Percentiles rank a stretch among this genome's conserved stretches.
These are phyloP conservation scores for Limnodromus scolopaceus DNA, from an alignment of 2,797 vertebrate species.

Conservation along the genomic window DNA sequence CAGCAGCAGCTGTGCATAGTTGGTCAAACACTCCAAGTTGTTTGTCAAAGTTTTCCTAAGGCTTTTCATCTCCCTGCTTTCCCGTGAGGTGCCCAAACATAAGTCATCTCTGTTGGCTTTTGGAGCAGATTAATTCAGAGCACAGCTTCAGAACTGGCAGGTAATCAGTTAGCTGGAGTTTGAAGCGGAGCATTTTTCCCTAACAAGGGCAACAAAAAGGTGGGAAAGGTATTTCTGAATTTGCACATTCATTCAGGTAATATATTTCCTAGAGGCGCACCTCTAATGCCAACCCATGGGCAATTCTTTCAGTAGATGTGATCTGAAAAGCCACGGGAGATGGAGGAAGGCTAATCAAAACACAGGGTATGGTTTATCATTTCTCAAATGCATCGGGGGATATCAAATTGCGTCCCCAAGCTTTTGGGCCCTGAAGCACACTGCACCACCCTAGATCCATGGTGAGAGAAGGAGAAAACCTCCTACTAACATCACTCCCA, in stretches of 20 bases:
- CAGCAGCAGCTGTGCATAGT: slow-evolving; percentile 49
- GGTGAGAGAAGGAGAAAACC: neutral
- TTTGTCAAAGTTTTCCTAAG: slow-evolving; percentile 45
- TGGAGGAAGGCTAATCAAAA: neutral
- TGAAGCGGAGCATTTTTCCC: neutral
- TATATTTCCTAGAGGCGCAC: neutral
- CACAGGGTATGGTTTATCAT: neutral
- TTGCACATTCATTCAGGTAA: neutral
- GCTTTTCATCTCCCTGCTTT: slow-evolving; percentile 56
- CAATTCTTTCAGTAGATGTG: neutral
- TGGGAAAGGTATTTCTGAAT: slow-evolving; percentile 12
- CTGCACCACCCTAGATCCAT: neutral
- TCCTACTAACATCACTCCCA: neutral
- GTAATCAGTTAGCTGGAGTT: slow-evolving; percentile 20
- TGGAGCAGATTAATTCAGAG: slow-evolving; percentile 44
- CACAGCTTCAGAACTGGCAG: slow-evolving; percentile 10
- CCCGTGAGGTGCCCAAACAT: slow-evolving; percentile 28
- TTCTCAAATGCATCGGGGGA: neutral
- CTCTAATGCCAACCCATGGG: neutral
- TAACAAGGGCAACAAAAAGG: slow-evolving; percentile 4
- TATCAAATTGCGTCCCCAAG: neutral
- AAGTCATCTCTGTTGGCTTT: slow-evolving; percentile 25
- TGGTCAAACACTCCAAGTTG: slow-evolving; percentile 39
- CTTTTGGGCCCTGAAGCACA: neutral
- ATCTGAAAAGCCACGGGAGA: neutral